These are phyloP conservation scores for Drosophila pruinosa DNA, from an alignment of 1,140 invertebrate species.

Conservation along the genomic window DNA sequence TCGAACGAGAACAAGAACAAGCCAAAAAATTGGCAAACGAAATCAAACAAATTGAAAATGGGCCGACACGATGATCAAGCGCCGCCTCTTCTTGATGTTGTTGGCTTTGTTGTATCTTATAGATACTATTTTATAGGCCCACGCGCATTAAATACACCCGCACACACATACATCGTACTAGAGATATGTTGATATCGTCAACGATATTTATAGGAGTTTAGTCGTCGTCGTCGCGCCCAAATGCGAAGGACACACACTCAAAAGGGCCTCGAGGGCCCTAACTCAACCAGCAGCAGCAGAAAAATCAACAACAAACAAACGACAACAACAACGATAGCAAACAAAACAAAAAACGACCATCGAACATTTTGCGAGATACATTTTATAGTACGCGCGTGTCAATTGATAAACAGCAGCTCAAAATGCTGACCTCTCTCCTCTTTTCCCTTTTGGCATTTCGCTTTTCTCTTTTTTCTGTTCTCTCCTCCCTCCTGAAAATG, in stretches of 20 bases:
- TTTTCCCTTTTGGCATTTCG: background rate
- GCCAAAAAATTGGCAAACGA: constrained; percentile 61
- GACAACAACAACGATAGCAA: constrained; percentile 12
- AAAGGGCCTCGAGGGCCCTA: constrained; percentile 17
- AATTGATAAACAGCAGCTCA: constrained; percentile 62
- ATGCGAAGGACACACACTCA: constrained; percentile 42
- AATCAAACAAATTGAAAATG: constrained; percentile 76
- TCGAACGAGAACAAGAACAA: constrained; percentile 10
- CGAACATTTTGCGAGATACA: constrained; percentile 37
- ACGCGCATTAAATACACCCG: constrained; percentile 43
- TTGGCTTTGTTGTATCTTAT: constrained; percentile 14
- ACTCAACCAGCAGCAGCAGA: background rate
- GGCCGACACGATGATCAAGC: constrained; percentile 58
- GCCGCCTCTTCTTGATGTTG: background rate
- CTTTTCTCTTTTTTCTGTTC: background rate
- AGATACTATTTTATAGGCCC: constrained; percentile 62
- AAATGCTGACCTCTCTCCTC: background rate
- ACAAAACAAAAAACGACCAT: constrained; percentile 16
- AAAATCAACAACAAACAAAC: background rate
- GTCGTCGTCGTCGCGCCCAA: constrained; percentile 56
- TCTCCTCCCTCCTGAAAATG: constrained; percentile 10
- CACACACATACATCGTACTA: constrained; percentile 4
- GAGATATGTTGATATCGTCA: constrained; percentile 54
- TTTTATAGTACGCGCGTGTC: constrained; percentile 72
- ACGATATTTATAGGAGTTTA: constrained; percentile 76